These are phyloP conservation scores for Tapirus indicus DNA, from an alignment of 2,797 vertebrate genomes.

Conservation along the genomic window DNA sequence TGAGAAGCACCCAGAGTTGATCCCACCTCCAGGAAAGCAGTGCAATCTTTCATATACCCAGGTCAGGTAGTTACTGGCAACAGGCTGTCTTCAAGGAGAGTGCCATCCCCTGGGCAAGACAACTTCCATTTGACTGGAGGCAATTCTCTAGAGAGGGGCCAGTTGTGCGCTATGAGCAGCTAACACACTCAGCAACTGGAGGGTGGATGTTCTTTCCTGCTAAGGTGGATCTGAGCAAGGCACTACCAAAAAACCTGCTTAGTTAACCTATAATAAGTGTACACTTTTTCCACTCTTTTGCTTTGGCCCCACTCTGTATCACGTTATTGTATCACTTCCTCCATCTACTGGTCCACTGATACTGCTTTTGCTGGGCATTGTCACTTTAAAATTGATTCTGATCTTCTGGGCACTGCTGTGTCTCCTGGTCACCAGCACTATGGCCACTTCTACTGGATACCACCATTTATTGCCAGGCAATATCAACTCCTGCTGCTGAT, in stretches of 20 bases:
- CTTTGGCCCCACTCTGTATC: background rate
- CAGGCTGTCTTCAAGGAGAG: background rate
- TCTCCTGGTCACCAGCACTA: background rate
- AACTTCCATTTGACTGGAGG: background rate
- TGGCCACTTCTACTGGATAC: background rate
- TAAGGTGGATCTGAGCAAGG: background rate
- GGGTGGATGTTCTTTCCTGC: background rate
- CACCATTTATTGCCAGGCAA: background rate
- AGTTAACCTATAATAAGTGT: background rate
- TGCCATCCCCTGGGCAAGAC: background rate
- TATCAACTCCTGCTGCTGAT: background rate
- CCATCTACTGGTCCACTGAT: background rate
- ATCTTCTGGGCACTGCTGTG: background rate
- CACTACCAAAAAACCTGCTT: background rate
- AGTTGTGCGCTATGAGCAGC: background rate
- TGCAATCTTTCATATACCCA: background rate
- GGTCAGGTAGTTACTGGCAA: background rate
- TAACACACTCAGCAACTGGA: background rate
- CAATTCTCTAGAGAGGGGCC: background rate
- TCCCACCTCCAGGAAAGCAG: background rate
- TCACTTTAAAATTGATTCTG: background rate
- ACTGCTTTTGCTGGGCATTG: background rate
- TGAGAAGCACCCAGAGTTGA: background rate
- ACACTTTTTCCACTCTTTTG: background rate
- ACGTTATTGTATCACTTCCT: background rate